Evolutionary conservation across 1,140 invertebrate genomes (phyloP).

Genomic region (Hycleus phaleratus): DNA sequence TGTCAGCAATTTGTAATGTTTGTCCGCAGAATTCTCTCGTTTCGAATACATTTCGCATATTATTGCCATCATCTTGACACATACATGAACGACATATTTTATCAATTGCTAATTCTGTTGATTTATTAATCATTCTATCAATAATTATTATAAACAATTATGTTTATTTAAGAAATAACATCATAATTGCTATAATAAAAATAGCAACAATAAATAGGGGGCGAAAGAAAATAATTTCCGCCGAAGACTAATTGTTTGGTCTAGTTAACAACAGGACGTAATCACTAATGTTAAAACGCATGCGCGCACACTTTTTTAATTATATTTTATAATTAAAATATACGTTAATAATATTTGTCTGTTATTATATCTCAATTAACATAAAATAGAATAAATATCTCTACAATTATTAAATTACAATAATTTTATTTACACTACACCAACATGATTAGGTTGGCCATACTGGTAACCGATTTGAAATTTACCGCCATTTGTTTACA

Average conservation of each 20-base stretch:
- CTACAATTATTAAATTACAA: background rate
- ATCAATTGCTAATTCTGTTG: constrained; percentile 27
- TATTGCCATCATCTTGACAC: constrained; percentile 27
- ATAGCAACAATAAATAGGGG: background rate
- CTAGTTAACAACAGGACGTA: background rate
- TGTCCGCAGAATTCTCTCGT: constrained; percentile 21
- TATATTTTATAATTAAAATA: too few relatives aligned
- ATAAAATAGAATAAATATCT: background rate
- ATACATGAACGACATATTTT: constrained; percentile 40
- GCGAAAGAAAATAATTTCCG: too few relatives aligned
- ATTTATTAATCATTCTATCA: constrained; percentile 29
- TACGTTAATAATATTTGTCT: too few relatives aligned
- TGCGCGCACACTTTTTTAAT: background rate
- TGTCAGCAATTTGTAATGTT: constrained; percentile 46
- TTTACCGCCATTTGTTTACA: background rate
- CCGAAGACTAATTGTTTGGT: constrained; percentile 2
- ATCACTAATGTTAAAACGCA: background rate
- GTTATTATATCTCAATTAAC: background rate
- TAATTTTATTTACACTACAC: background rate
- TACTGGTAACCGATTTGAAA: background rate
- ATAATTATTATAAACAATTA: too few relatives aligned
- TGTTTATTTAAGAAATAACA: background rate
- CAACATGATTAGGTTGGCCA: background rate
- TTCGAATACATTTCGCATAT: constrained; percentile 37
- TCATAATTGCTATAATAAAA: constrained; percentile 9